Base-by-base conservation (phyloP, 2,797 vertebrate genomes). In the Myiothlypis chrysogaster region DNA sequence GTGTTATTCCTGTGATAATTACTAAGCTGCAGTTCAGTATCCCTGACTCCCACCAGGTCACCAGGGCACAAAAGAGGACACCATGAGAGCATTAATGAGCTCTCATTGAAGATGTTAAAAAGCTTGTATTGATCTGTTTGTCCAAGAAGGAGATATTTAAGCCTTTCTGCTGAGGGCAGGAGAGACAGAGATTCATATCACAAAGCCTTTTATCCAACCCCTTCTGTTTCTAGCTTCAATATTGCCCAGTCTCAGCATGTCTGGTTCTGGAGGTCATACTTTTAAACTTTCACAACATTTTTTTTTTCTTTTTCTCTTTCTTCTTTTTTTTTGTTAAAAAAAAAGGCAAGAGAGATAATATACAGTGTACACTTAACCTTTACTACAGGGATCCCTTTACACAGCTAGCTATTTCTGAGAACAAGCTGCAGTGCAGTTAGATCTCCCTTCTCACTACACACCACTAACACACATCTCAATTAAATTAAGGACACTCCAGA, bases 81-180 rank as follows among this genome's bases (percentile, higher is more conserved):
- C 98, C 98, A 97, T 97, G 98, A 98, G 98, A 98, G 98, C 97
- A 98, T 98, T 98, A 98, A 98, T 98, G 97, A 99, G 99, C 98
- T 99, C 98, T 98, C 98, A 99, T 98, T 99, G 98, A 99, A 99
- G 98, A 98, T 98, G 97, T 98, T 98, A 98, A 98, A 98, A 98
- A 98, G 98, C 98, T 98, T 97, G 97, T 99, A 99, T 99, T 98
- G 99, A 99, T 99, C 98, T 98, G 98, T 99, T 99, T 99, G 99
- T 99, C 99, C 99, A 98, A 97, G 98, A 98, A 99, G 99, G 98
- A 98, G 98, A 98, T 99, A 99, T 98, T 99, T 98, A 99, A 99
- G 98, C 98, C 98, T 97, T 97, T 98, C 98, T 98, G 98, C 98
- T 98, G 98, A 99, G 98, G 98, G 98, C 97, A 97, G 96, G 97